Evolutionary conservation across 2,113 vertebrate species (phyloP).

Genomic region (Neomonachus schauinslandi): DNA sequence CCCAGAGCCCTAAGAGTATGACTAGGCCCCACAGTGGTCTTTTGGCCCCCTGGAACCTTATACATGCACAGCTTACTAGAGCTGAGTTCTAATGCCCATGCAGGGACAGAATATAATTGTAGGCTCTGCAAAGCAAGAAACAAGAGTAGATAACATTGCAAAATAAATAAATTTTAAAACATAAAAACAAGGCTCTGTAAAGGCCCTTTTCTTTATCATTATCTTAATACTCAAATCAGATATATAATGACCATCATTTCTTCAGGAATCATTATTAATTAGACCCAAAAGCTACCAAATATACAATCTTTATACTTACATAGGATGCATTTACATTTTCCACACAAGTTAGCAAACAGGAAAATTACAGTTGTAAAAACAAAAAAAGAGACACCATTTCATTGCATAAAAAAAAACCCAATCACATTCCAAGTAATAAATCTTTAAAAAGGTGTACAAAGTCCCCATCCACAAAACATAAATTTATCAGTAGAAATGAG

Average conservation of each 20-base stretch:
- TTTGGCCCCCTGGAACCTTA: neutral
- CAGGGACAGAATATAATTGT: neutral
- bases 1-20: neutral
- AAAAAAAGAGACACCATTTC: neutral
- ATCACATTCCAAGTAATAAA: neutral
- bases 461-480: neutral
- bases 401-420: neutral
- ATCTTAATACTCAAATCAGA: neutral
- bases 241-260: neutral
- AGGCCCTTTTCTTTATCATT: neutral
- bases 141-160: neutral
- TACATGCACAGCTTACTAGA: neutral
- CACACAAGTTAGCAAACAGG: neutral
- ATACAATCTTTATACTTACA: neutral
- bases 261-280: neutral
- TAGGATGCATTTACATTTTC: neutral
- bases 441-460: neutral
- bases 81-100: neutral
- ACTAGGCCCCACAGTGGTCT: neutral
- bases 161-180: constrained; percentile 9
- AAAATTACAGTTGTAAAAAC: neutral
- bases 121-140: neutral
- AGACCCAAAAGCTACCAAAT: neutral
- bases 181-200: neutral
- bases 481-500: neutral